Evolutionary conservation across 2,797 vertebrate genomes (phyloP).

Genomic region (Phylloscopus collybita): DNA sequence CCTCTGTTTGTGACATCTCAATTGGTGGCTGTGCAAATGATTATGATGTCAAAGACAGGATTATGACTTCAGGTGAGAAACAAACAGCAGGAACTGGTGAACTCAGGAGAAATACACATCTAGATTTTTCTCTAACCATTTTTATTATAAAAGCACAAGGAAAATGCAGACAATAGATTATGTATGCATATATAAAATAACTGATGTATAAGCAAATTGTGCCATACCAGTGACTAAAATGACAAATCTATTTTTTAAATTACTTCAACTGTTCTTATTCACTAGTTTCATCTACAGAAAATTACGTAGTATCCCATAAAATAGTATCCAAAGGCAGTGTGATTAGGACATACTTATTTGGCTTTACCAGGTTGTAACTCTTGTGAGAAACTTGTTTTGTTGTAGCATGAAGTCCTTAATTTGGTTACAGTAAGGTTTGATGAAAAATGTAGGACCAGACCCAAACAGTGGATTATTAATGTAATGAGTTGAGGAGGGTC

Average conservation of each 20-base stretch:
- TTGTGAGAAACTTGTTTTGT: not conserved
- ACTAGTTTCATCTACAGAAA: not conserved
- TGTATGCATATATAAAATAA: not conserved
- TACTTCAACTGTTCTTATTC: not conserved
- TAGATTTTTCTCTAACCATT: constrained; percentile 70
- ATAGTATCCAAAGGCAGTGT: not conserved
- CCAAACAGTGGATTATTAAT: not conserved
- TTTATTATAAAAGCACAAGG: constrained; percentile 61
- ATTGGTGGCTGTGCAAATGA: constrained; percentile 73
- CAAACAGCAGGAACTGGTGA: constrained; percentile 75
- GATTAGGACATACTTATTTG: not conserved
- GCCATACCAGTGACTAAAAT: not conserved
- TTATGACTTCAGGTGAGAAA: constrained; percentile 76
- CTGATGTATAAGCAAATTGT: constrained; percentile 13
- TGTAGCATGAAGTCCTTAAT: not conserved
- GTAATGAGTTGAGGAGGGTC: not conserved
- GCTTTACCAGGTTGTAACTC: not conserved
- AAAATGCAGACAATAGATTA: constrained; percentile 35
- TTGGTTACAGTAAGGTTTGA: not conserved
- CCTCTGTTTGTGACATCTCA: constrained; percentile 65
- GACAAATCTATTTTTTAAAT: not conserved
- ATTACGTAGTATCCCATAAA: not conserved
- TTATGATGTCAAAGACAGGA: constrained; percentile 76
- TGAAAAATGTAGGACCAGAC: not conserved
- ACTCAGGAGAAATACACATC: constrained; percentile 71